Base-by-base conservation (phyloP, 2,797 vertebrate genomes). In the Lacerta bilineata region DNA sequence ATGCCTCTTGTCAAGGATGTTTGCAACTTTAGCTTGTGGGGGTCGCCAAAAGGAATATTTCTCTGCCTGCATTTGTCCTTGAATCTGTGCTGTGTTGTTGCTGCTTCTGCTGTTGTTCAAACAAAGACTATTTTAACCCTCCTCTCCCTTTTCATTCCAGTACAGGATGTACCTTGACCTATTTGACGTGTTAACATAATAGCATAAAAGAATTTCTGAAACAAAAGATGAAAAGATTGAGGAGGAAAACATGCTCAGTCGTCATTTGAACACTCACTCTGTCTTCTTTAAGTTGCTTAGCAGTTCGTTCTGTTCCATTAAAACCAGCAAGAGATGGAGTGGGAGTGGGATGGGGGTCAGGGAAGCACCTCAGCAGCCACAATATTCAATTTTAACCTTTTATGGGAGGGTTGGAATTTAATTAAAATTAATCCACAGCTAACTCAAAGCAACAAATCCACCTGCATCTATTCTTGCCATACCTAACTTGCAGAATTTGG, bases 101-200 rank as follows among this genome's bases (percentile, higher is more conserved):
- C 46, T 80, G 33, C 55, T 36, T 29, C 10, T 59, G 85, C 80
- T 87, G 17, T 61, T 64, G 89, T 23, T 9, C 11, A 74, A 1
- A 11, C 7, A 91, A 91, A 87, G 46, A 61, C 2, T 91, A 82
- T 72, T 20, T 55, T 2, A n/a, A 15, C 50, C 50, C 50, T 13
- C 50, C 50, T 74, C 39, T 43, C 50, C 43, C 77, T 89, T 85
- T 66, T 50, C 88, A 76, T 9, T 84, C 72, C 76, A 86, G 8
- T 75, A 83, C 76, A 83, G 3, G 77, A 90, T 93, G 81, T 90
- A 76, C 55, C 41, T 76, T 87, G 80, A 41, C 59, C 43, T 83
- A 20, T 68, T 59, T 36, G 41, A 82, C 50, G 25, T 17, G 59
- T 50, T 66, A 41, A 33, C 36, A 71, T 59, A 80, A 55, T 29